Evolutionary conservation across 2,113 vertebrate genomes (phyloP).

Genomic region (Clarias gariepinus): DNA sequence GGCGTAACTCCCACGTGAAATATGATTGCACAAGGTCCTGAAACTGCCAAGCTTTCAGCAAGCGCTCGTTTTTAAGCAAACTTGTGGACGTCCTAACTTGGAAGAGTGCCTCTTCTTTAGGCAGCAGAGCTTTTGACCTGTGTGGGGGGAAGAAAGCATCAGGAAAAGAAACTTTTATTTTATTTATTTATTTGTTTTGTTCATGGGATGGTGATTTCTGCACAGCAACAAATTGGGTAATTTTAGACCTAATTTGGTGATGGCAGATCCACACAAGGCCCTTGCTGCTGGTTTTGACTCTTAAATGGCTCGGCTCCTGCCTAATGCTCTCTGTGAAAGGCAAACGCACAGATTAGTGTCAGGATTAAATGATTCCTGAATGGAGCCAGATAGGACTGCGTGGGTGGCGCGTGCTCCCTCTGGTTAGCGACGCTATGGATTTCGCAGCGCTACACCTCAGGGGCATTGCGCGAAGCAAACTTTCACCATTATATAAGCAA

Average conservation of each 20-base stretch:
- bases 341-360: constrained; percentile 55
- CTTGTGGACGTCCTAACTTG: background rate
- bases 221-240: constrained; percentile 40
- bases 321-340: constrained; percentile 38
- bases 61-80: background rate
- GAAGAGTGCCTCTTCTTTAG: background rate
- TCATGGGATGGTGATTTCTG: constrained; percentile 14
- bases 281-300: constrained; percentile 38
- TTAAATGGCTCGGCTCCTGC: constrained; percentile 35
- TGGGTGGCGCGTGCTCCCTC: constrained; percentile 51
- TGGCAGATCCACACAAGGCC: constrained; percentile 1
- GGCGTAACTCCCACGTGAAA: constrained; percentile 36
- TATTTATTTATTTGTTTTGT: background rate
- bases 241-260: constrained; percentile 37
- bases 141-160: background rate
- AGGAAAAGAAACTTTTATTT: background rate
- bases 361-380: constrained; percentile 60
- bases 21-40: constrained; percentile 38
- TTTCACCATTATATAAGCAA: constrained; percentile 49
- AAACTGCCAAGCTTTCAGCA: background rate
- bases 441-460: constrained; percentile 49
- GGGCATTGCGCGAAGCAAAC: constrained; percentile 33
- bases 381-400: constrained; percentile 53
- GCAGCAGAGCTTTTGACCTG: background rate
- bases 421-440: constrained; percentile 46